phyloP scores from a whole-genome alignment of 1,140 invertebrate genomes.

The Tetranychus cinnabarinus region DNA sequence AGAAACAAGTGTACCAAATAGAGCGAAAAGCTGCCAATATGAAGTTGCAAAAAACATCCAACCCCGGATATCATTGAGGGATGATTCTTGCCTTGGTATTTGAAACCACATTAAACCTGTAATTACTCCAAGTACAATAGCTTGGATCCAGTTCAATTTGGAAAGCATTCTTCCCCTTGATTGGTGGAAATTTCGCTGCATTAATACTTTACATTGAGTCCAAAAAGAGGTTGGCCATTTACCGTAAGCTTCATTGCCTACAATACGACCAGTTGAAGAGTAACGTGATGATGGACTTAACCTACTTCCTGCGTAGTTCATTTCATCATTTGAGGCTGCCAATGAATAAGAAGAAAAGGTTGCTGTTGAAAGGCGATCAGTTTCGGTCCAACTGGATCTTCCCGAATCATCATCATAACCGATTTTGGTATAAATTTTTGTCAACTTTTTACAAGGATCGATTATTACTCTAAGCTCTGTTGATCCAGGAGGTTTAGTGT shows the following conservation, averaged over 20 bases:
- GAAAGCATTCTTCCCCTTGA: slow-evolving; percentile 50
- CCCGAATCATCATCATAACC: slow-evolving; percentile 33
- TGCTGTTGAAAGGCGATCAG: slow-evolving; percentile 33
- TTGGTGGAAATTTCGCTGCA: slow-evolving; percentile 51
- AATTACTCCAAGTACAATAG: slow-evolving; percentile 41
- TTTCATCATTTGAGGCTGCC: neutral
- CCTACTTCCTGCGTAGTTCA: neutral
- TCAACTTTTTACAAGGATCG: neutral
- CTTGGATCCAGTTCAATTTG: slow-evolving; percentile 56
- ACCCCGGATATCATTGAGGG: slow-evolving; percentile 51
- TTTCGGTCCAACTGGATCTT: slow-evolving; percentile 38
- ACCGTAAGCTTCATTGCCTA: neutral
- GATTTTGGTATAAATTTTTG: neutral
- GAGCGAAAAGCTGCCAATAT: slow-evolving; percentile 63
- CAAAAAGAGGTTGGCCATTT: slow-evolving; percentile 55
- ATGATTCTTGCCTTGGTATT: slow-evolving; percentile 42
- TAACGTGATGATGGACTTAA: neutral
- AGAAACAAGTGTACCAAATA: slow-evolving; percentile 52
- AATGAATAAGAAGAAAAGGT: slow-evolving; percentile 31
- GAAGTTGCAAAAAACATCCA: slow-evolving; percentile 41
- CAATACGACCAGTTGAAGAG: neutral
- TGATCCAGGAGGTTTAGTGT: neutral
- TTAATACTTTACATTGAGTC: slow-evolving; percentile 52
- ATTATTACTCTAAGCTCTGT: neutral
- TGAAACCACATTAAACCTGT: slow-evolving; percentile 57